These are phyloP conservation scores for Corydoras sp. DNA, from an alignment of 2,113 vertebrate species.

Conservation along the genomic window DNA sequence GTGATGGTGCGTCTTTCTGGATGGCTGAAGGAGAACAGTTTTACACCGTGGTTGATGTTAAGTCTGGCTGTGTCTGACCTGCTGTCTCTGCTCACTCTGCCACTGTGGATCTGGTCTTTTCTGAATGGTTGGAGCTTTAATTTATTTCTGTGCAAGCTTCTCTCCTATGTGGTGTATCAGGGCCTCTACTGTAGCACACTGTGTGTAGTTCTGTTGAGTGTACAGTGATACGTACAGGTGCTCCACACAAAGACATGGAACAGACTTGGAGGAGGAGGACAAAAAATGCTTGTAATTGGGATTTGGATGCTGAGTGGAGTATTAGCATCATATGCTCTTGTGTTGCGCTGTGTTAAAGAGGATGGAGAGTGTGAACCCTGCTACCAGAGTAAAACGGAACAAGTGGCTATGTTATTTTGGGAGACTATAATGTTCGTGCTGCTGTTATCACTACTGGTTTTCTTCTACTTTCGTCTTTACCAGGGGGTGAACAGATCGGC, in stretches of 20 bases:
- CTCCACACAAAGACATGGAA: too few species aligned
- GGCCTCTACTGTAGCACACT: too few species aligned
- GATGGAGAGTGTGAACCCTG: too few species aligned
- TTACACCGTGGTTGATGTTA: conserved; percentile 61
- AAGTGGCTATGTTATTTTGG: conserved; percentile 42
- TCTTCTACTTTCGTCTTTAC: conserved; percentile 55
- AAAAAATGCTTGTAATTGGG: too few species aligned
- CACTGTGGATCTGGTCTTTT: conserved; percentile 65
- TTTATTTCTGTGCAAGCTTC: conserved; percentile 48
- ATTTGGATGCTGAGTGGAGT: too few species aligned
- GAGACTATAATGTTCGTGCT: conserved; percentile 63
- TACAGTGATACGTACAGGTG: too few species aligned
- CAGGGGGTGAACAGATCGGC: conserved; percentile 55
- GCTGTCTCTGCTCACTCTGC: conserved; percentile 59
- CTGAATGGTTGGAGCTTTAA: conserved; percentile 57
- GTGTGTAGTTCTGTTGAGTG: too few species aligned
- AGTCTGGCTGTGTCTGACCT: conserved; percentile 65
- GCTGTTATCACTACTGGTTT: conserved; percentile 57
- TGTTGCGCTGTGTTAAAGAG: too few species aligned
- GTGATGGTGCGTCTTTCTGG: conserved; percentile 56
- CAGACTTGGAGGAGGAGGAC: too few species aligned
- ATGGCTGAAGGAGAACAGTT: conserved; percentile 50
- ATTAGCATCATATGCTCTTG: too few species aligned
- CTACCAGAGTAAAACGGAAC: too few species aligned
- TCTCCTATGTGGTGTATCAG: too few species aligned